phyloP scores from a whole-genome alignment of 2,113 vertebrate genomes.

The Gorilla gorilla region DNA sequence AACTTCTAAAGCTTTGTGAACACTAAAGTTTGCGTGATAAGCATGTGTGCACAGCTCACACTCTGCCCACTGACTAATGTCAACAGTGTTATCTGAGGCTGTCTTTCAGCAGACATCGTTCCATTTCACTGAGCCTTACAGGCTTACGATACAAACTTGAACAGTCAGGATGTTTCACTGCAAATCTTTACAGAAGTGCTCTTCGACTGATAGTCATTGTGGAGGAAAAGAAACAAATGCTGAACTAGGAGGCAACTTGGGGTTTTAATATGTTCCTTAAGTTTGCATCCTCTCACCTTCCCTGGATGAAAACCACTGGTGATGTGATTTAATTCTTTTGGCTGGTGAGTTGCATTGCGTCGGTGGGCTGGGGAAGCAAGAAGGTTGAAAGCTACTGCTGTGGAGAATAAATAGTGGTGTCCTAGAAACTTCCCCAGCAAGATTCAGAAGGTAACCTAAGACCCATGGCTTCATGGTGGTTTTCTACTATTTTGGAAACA shows the following conservation, averaged over 20 bases:
- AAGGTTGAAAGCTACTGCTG: background rate
- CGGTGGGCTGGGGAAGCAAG: background rate
- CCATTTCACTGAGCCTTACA: background rate
- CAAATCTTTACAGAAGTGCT: background rate
- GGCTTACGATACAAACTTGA: background rate
- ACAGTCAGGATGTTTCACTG: background rate
- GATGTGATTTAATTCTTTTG: background rate
- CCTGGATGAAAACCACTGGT: background rate
- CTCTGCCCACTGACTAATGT: background rate
- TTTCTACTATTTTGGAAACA: conserved; percentile 65
- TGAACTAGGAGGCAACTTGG: background rate
- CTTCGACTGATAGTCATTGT: no score
- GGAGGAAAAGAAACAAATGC: background rate
- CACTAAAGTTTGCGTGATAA: background rate
- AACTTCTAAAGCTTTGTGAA: background rate
- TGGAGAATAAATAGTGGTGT: conserved; percentile 27
- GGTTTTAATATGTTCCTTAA: background rate
- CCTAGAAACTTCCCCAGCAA: conserved; percentile 1
- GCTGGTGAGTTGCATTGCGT: background rate
- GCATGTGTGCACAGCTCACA: background rate
- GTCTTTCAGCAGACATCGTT: background rate
- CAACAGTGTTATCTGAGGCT: background rate
- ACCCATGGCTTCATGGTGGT: conserved; percentile 34
- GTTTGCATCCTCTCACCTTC: background rate
- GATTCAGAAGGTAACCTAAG: conserved; percentile 46